Evolutionary conservation across 2,888 invertebrate genomes (phyloP).

Genomic region (Lepidocyrtinus sp.): DNA sequence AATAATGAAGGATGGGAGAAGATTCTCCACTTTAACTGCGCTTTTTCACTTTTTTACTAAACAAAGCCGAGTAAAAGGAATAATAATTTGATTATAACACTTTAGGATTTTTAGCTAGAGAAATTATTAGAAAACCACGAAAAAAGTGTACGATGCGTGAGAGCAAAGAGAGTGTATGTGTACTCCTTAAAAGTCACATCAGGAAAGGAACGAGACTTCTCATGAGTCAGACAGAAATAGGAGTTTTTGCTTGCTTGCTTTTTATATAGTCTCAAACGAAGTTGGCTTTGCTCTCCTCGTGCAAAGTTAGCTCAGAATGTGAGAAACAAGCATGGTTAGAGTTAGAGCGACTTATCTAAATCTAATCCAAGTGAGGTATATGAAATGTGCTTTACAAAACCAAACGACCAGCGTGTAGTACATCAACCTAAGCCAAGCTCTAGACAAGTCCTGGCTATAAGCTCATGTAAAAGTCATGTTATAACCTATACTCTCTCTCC

Average conservation of each 20-base stretch:
- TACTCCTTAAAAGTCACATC: slow-evolving; percentile 60
- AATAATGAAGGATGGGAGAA: background rate
- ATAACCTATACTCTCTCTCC: background rate
- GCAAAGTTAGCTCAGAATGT: background rate
- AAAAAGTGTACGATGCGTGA: slow-evolving; percentile 7
- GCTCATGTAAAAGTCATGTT: background rate
- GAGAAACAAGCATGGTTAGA: background rate
- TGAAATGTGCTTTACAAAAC: background rate
- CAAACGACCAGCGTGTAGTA: background rate
- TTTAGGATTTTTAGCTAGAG: too few species aligned
- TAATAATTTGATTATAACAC: too few species aligned
- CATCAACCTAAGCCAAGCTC: background rate
- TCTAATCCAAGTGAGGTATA: background rate
- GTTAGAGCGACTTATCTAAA: background rate
- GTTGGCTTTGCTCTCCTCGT: background rate
- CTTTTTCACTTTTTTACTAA: too few species aligned
- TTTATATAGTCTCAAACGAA: background rate
- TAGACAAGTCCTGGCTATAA: background rate
- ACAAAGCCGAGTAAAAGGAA: too few species aligned
- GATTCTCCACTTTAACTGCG: too few species aligned
- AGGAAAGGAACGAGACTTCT: slow-evolving; percentile 65
- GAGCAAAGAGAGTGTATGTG: slow-evolving; percentile 44
- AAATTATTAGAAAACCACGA: too few species aligned
- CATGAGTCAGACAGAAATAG: slow-evolving; percentile 56
- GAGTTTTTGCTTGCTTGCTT: background rate